These are phyloP conservation scores for Myotis myotis DNA, from an alignment of 2,797 vertebrate species.

Conservation along the genomic window DNA sequence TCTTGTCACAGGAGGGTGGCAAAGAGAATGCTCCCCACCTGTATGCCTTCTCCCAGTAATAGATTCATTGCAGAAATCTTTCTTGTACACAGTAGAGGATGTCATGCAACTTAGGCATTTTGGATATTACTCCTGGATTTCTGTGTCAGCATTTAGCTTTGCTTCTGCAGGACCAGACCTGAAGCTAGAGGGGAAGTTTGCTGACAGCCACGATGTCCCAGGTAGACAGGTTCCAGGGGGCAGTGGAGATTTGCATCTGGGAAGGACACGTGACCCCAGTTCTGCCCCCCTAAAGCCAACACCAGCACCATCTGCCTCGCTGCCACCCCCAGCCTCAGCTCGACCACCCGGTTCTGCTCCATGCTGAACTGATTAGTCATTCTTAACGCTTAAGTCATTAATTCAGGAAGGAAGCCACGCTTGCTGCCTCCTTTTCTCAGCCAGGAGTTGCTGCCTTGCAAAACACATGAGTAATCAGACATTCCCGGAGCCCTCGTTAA, in stretches of 20 bases:
- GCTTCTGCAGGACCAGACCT: not conserved
- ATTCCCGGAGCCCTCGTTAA: constrained; percentile 55
- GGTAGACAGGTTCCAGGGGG: not conserved
- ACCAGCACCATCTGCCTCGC: not conserved
- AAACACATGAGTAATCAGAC: constrained; percentile 73
- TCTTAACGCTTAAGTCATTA: constrained; percentile 55
- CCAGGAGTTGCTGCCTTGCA: constrained; percentile 63
- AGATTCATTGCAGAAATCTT: not conserved
- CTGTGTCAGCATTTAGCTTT: not conserved
- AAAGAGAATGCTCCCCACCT: not conserved
- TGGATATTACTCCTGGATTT: not conserved
- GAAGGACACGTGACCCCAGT: not conserved
- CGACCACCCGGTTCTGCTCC: constrained; percentile 22
- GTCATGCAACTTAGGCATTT: not conserved
- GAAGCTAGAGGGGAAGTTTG: not conserved
- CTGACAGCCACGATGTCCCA: not conserved
- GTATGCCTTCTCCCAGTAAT: not conserved
- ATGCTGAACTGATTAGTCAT: constrained; percentile 57
- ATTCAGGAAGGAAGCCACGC: constrained; percentile 74
- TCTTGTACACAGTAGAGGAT: not conserved
- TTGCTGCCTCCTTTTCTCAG: constrained; percentile 56
- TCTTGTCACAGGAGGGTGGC: not conserved
- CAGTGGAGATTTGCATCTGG: not conserved
- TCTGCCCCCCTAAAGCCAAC: not conserved
- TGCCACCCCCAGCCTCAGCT: not conserved